Evolutionary conservation across 2,113 vertebrate species (phyloP).

Genomic region (Xenopus borealis): DNA sequence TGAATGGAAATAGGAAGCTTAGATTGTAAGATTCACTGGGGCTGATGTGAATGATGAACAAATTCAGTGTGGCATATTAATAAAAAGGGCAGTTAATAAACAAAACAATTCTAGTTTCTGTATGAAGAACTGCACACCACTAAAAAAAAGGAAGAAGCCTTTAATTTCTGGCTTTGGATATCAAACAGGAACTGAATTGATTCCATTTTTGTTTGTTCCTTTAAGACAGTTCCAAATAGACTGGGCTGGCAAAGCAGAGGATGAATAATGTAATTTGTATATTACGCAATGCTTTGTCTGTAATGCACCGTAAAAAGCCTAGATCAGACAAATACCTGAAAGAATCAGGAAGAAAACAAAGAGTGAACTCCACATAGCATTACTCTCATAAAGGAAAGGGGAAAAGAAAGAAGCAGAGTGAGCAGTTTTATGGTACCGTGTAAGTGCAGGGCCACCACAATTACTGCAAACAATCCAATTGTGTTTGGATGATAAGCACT

Average conservation of each 20-base stretch:
- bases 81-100: no score
- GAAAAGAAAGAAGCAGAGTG: not conserved
- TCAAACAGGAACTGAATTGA: not conserved
- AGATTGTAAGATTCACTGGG: no score
- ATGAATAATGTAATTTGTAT: slow-evolving; percentile 13
- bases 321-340: slow-evolving; percentile 25
- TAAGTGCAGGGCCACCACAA: slow-evolving; percentile 2
- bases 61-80: no score
- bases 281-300: not conserved
- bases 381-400: not conserved
- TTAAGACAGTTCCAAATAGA: not conserved
- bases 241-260: not conserved
- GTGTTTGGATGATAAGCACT: slow-evolving; percentile 28
- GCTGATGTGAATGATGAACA: no score
- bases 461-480: slow-evolving; percentile 22
- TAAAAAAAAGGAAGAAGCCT: not conserved
- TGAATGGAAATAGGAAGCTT: no score
- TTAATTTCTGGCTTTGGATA: not conserved
- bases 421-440: not conserved
- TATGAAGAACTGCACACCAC: no score
- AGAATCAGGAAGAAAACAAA: slow-evolving; percentile 6
- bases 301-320: slow-evolving; percentile 21
- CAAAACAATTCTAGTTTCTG: no score
- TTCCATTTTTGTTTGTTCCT: not conserved
- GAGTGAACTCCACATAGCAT: slow-evolving; percentile 8